A percentile compares a stretch with the other conserved stretches of the same genome.
Conservation (phyloP, 2,888 invertebrate genomes). For the Synergus gifuensis region DNA sequence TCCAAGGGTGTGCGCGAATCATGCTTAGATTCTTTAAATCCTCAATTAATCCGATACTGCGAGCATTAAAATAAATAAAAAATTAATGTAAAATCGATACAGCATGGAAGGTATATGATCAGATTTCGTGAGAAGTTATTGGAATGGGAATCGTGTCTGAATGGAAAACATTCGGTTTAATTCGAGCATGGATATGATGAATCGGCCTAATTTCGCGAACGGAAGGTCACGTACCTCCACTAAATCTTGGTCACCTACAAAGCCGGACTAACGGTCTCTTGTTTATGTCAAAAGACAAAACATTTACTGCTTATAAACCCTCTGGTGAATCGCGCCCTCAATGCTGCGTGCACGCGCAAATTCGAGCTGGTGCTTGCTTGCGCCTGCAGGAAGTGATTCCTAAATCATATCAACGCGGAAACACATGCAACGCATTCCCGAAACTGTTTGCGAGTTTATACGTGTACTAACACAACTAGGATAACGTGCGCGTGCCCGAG, state of each 20-base stretch:
- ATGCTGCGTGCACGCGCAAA: constrained; percentile 53
- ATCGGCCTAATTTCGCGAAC: constrained; percentile 73
- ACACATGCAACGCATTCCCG: constrained; percentile 67
- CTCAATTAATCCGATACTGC: neutral
- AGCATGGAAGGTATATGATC: constrained; percentile 27
- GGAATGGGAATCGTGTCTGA: neutral
- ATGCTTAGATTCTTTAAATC: neutral
- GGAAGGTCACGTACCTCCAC: constrained; percentile 70
- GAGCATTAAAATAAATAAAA: neutral
- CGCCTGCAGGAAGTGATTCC: constrained; percentile 62
- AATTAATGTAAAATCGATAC: constrained; percentile 38
- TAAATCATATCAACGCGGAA: constrained; percentile 72
- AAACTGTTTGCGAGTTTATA: constrained; percentile 55
- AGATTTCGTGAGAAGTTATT: neutral
- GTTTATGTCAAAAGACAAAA: constrained; percentile 48
- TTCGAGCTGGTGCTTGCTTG: constrained; percentile 46
- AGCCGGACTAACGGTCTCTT: constrained; percentile 31
- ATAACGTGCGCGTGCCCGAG: constrained; percentile 40
- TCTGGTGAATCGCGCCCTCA: constrained; percentile 24
- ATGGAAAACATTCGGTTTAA: constrained; percentile 16
- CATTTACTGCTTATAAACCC: constrained; percentile 44
- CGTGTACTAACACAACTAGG: constrained; percentile 40
- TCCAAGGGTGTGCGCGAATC: neutral
- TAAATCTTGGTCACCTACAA: constrained; percentile 66
- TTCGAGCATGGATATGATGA: constrained; percentile 63